Percentiles rank a stretch among this genome's conserved stretches.
These are phyloP conservation scores for Acanthosepion lycidas DNA, from an alignment of 2,888 invertebrate genomes.

Conservation along the genomic window DNA sequence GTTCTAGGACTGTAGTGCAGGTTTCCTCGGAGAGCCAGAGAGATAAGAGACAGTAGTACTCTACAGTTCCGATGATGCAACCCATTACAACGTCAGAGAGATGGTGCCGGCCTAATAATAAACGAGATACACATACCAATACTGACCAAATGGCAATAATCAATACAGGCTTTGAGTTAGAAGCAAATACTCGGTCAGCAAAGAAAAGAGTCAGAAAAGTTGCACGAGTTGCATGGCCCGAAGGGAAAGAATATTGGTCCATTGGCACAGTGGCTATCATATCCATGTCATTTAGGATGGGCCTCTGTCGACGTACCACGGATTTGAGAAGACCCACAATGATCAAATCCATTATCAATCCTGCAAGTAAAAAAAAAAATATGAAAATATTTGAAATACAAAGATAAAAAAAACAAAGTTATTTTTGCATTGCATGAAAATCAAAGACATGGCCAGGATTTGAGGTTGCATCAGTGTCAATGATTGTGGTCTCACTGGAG, in stretches of 20 bases:
- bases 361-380: conserved; percentile 69
- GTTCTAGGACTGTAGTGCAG: conserved; percentile 62
- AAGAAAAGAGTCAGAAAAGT: conserved; percentile 85
- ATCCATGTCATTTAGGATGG: conserved; percentile 81
- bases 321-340: conserved; percentile 86
- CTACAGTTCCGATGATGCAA: conserved; percentile 79
- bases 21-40: conserved; percentile 60
- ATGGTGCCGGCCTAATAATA: conserved; percentile 89
- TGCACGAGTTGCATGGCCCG: conserved; percentile 92
- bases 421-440: no score
- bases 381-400: no score
- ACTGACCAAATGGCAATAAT: conserved; percentile 84
- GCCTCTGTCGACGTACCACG: conserved; percentile 84
- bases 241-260: conserved; percentile 90
- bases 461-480: no score
- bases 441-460: no score
- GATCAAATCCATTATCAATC: conserved; percentile 86
- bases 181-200: conserved; percentile 73
- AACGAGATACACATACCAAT: conserved; percentile 84
- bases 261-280: conserved; percentile 83
- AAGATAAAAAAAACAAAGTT: not conserved
- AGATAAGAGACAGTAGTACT: conserved; percentile 59
- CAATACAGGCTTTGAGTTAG: conserved; percentile 50
- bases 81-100: conserved; percentile 89
- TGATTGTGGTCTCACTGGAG: no score